Evolutionary conservation across 2,797 vertebrate genomes (phyloP).

Genomic region (Thunnus albacares): DNA sequence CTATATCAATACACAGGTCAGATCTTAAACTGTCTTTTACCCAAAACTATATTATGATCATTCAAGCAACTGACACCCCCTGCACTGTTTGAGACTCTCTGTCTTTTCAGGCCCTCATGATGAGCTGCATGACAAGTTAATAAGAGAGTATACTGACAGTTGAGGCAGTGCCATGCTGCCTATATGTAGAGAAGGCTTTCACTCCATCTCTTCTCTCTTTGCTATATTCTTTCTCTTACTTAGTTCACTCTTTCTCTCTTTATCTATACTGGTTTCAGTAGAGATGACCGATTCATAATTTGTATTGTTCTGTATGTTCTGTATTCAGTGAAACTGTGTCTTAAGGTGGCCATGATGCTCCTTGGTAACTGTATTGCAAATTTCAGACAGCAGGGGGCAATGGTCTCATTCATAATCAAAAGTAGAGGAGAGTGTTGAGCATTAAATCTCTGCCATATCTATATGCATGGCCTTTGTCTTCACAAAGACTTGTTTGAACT

Average conservation of each 20-base stretch:
- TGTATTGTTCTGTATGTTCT: not conserved
- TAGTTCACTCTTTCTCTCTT: constrained; percentile 5
- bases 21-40: not conserved
- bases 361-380: constrained; percentile 31
- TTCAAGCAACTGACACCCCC: not conserved
- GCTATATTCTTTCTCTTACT: not conserved
- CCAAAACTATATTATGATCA: not conserved
- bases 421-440: not conserved
- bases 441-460: constrained; percentile 38
- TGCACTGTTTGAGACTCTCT: not conserved
- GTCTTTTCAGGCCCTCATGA: not conserved
- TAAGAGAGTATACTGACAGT: constrained; percentile 13
- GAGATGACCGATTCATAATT: not conserved
- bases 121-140: constrained; percentile 18
- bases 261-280: constrained; percentile 19
- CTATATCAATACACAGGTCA: not conserved
- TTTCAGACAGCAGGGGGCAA: constrained; percentile 65
- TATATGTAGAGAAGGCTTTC: constrained; percentile 51
- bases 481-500: constrained; percentile 35
- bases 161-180: constrained; percentile 24
- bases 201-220: constrained; percentile 18
- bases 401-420: constrained; percentile 43
- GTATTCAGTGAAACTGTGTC: not conserved
- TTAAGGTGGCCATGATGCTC: constrained; percentile 6
- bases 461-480: constrained; percentile 58